These are phyloP conservation scores for Ptychochromis oligacanthus DNA, from an alignment of 2,113 vertebrate genomes.

Conservation along the genomic window DNA sequence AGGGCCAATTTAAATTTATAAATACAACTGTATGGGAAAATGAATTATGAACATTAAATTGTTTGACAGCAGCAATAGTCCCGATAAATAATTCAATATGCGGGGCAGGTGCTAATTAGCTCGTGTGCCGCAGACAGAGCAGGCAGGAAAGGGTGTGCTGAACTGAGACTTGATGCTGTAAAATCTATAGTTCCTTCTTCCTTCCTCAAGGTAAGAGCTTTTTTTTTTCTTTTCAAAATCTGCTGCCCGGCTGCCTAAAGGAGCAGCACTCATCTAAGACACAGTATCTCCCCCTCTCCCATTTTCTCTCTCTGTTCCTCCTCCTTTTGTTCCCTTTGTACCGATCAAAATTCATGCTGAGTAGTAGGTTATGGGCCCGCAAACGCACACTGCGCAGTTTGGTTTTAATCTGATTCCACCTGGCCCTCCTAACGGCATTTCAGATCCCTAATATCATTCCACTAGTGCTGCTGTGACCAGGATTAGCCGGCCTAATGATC, in stretches of 20 bases:
- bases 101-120: slow-evolving; percentile 75
- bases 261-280: slow-evolving; percentile 65
- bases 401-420: slow-evolving; percentile 83
- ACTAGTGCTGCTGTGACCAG: slow-evolving; percentile 69
- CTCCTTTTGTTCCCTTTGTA: slow-evolving; percentile 79
- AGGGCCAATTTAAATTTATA: slow-evolving; percentile 78
- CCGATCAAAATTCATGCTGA: slow-evolving; percentile 83
- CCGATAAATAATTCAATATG: slow-evolving; percentile 75
- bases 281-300: slow-evolving; percentile 66
- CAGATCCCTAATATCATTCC: slow-evolving; percentile 82
- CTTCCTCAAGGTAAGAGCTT: slow-evolving; percentile 71
- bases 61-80: slow-evolving; percentile 76
- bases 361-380: slow-evolving; percentile 72
- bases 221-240: slow-evolving; percentile 61
- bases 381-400: slow-evolving; percentile 80
- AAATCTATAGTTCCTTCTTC: slow-evolving; percentile 70
- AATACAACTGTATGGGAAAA: slow-evolving; percentile 72
- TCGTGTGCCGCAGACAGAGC: slow-evolving; percentile 56
- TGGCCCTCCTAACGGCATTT: slow-evolving; percentile 78
- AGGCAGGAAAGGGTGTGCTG: slow-evolving; percentile 58
- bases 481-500: slow-evolving; percentile 82
- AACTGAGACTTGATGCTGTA: slow-evolving; percentile 60
- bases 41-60: slow-evolving; percentile 76
- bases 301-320: slow-evolving; percentile 64
- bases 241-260: slow-evolving; percentile 72